These are phyloP conservation scores for Lonchura striata DNA, from an alignment of 2,113 vertebrate species.

Conservation along the genomic window DNA sequence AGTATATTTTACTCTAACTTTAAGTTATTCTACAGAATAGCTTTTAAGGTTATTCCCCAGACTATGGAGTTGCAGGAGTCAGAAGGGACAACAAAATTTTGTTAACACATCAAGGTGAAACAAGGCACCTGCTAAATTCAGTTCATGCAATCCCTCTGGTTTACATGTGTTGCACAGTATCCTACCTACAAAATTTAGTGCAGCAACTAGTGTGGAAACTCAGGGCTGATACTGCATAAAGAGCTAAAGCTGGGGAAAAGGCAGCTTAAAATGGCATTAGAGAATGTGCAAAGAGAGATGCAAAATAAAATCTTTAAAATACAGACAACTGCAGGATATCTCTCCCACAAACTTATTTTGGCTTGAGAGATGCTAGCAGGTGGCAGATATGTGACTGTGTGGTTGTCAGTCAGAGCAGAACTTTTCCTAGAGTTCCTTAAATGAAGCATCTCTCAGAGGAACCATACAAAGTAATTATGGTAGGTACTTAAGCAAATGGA, in stretches of 20 bases:
- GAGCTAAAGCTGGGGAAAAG: not conserved
- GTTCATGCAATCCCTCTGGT: not conserved
- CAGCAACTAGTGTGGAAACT: not conserved
- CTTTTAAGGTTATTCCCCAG: not conserved
- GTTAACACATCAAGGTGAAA: not conserved
- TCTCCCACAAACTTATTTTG: conserved; percentile 24
- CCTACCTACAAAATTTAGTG: not conserved
- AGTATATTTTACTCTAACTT: not conserved
- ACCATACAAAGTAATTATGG: conserved; percentile 74
- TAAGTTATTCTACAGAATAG: not conserved
- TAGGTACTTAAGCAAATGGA: conserved; percentile 82
- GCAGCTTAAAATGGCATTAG: not conserved
- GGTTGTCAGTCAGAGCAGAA: conserved; percentile 74
- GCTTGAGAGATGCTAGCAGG: conserved; percentile 74
- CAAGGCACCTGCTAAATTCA: not conserved
- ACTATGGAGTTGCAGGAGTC: not conserved
- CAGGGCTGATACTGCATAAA: not conserved
- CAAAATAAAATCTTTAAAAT: not conserved
- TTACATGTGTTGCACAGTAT: not conserved
- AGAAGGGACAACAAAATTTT: not conserved
- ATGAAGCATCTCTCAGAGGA: conserved; percentile 69
- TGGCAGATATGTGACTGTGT: conserved; percentile 53
- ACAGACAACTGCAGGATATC: not conserved
- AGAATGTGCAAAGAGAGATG: not conserved
- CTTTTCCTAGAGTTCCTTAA: conserved; percentile 71